Percentiles rank a stretch among this genome's conserved stretches.
Evolutionary conservation across 2,888 invertebrate genomes (phyloP).

Genomic region (Balanococcus diminutus): DNA sequence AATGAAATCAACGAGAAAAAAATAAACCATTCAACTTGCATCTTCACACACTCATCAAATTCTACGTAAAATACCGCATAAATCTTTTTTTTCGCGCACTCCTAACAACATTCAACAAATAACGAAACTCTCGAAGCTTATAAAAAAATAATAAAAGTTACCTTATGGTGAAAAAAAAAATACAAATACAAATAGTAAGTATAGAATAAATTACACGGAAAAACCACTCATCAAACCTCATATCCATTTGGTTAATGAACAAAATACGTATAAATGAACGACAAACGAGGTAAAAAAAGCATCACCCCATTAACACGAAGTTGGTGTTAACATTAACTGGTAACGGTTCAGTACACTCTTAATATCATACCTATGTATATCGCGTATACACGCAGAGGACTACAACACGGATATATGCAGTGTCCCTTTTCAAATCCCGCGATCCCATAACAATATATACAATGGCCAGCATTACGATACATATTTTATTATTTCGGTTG

Average conservation of each 20-base stretch:
- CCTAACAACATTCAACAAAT: not conserved
- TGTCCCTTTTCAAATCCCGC: constrained; percentile 38
- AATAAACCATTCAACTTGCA: not conserved
- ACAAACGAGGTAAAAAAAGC: not conserved
- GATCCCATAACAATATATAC: constrained; percentile 33
- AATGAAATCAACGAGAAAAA: too few species aligned
- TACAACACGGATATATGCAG: not conserved
- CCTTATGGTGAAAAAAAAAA: not conserved
- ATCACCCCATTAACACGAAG: constrained; percentile 4
- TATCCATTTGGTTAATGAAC: constrained; percentile 12
- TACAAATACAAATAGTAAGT: not conserved
- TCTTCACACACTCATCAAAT: not conserved
- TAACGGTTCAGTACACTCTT: constrained; percentile 6
- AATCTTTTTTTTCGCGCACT: not conserved
- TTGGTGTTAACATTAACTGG: constrained; percentile 19
- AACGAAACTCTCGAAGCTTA: not conserved
- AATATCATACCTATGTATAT: not conserved
- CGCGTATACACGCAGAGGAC: not conserved
- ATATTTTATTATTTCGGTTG: constrained; percentile 28
- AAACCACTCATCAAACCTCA: constrained; percentile 12
- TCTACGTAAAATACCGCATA: not conserved
- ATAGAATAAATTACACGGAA: constrained; percentile 1
- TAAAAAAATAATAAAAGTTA: not conserved
- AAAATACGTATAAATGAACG: not conserved
- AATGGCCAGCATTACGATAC: constrained; percentile 25